phyloP scores from a whole-genome alignment of 2,888 invertebrate genomes.

The Pristionchus maxplancki region DNA sequence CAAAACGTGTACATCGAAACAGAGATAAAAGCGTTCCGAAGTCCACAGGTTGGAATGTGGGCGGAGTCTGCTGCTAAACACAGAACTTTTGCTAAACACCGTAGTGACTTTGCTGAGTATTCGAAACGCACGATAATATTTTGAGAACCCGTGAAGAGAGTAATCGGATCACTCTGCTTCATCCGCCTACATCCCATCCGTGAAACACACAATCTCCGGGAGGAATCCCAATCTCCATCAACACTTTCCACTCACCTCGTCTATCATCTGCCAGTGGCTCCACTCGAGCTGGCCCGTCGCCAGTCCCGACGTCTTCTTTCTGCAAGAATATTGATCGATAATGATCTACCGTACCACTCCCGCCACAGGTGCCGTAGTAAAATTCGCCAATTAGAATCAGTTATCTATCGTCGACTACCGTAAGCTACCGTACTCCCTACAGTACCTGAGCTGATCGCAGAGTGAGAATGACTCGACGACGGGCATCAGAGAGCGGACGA shows the following conservation, averaged over 20 bases:
- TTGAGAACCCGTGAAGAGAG: too few relatives aligned
- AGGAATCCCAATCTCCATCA: not conserved
- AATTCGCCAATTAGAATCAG: not conserved
- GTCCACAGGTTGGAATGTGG: too few relatives aligned
- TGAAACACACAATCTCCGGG: not conserved
- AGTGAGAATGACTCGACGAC: slow-evolving; percentile 97
- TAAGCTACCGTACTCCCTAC: slow-evolving; percentile 79
- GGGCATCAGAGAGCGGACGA: slow-evolving; percentile 91
- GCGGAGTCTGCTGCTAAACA: too few relatives aligned
- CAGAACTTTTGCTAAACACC: too few relatives aligned
- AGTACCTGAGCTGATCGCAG: slow-evolving; percentile 90
- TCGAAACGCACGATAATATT: too few relatives aligned
- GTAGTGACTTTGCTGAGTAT: too few relatives aligned
- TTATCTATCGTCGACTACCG: not conserved
- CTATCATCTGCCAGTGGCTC: slow-evolving; percentile 93
- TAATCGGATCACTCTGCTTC: not conserved
- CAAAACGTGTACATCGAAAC: too few relatives aligned
- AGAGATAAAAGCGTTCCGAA: too few relatives aligned
- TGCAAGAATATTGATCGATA: slow-evolving; percentile 50
- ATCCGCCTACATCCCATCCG: not conserved
- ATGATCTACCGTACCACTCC: not conserved
- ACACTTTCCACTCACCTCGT: slow-evolving; percentile 60
- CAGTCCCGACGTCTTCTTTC: slow-evolving; percentile 89
- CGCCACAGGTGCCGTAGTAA: slow-evolving; percentile 20
- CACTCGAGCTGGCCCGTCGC: slow-evolving; percentile 95